A percentile compares a stretch with the other conserved stretches of the same genome.
These are phyloP conservation scores for Diaphora mendica DNA, from an alignment of 2,888 invertebrate genomes.

Conservation along the genomic window DNA sequence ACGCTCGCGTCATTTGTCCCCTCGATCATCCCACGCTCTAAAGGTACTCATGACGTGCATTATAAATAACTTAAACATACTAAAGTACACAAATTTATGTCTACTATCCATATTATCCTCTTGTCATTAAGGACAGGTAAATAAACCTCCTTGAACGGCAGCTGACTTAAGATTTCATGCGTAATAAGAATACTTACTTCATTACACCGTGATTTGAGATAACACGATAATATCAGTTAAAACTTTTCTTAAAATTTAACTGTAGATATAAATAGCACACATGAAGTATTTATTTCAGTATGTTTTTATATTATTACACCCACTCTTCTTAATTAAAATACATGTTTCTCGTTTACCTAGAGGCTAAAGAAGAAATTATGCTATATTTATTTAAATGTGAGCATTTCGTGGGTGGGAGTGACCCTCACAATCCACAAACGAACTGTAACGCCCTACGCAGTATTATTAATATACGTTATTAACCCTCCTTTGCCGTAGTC, in stretches of 20 bases:
- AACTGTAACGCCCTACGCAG: neutral
- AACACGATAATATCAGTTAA: neutral
- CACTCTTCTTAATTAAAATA: neutral
- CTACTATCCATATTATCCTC: constrained; percentile 36
- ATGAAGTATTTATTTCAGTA: neutral
- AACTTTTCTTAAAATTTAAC: neutral
- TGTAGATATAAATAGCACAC: neutral
- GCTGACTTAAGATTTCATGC: constrained; percentile 40
- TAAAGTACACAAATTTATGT: constrained; percentile 33
- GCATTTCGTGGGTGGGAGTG: neutral
- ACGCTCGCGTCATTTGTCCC: constrained; percentile 46
- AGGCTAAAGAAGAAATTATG: neutral
- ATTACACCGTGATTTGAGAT: neutral
- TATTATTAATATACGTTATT: neutral
- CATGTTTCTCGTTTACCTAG: neutral
- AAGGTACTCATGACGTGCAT: constrained; percentile 45
- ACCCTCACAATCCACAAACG: neutral
- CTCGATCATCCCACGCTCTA: constrained; percentile 45
- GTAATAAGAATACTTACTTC: constrained; percentile 19
- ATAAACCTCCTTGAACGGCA: constrained; percentile 20
- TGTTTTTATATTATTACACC: neutral
- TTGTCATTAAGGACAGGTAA: constrained; percentile 39
- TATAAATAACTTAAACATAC: constrained; percentile 40
- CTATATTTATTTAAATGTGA: neutral
- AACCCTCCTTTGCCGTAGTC: too few relatives aligned